Conservation (phyloP, 2,113 vertebrate genomes). For the Lepidothrix coronata region DNA sequence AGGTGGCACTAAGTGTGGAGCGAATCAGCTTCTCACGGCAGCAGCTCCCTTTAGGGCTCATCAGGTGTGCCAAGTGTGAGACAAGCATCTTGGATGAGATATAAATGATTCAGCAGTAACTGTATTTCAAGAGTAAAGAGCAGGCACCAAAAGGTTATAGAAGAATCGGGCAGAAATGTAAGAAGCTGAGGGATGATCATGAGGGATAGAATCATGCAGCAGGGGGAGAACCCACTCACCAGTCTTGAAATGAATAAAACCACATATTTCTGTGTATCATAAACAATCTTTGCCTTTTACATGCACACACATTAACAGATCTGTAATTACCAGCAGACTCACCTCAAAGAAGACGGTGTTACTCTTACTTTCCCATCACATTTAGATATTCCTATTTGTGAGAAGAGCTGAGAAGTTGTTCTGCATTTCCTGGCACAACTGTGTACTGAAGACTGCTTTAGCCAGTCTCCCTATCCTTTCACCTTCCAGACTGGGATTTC, state of each 20-base stretch:
- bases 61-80: slow-evolving; percentile 3
- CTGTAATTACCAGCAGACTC: background rate
- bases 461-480: background rate
- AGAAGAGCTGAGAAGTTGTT: background rate
- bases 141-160: background rate
- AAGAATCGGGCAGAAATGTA: background rate
- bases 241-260: background rate
- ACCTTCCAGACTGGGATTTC: background rate
- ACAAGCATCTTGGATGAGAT: background rate
- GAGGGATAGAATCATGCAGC: background rate
- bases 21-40: background rate
- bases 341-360: background rate
- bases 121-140: background rate
- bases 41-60: background rate
- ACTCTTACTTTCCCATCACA: background rate
- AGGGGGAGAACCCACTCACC: background rate
- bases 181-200: background rate
- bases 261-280: background rate
- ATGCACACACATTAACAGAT: background rate
- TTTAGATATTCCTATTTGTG: background rate
- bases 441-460: background rate
- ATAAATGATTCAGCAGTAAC: background rate
- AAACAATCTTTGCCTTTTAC: background rate
- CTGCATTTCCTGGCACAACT: background rate
- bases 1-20: background rate